Percentiles rank a stretch among this genome's conserved stretches.
phyloP scores from a whole-genome alignment of 2,888 invertebrate genomes.

The Scaptomyza cyrtandrae region DNA sequence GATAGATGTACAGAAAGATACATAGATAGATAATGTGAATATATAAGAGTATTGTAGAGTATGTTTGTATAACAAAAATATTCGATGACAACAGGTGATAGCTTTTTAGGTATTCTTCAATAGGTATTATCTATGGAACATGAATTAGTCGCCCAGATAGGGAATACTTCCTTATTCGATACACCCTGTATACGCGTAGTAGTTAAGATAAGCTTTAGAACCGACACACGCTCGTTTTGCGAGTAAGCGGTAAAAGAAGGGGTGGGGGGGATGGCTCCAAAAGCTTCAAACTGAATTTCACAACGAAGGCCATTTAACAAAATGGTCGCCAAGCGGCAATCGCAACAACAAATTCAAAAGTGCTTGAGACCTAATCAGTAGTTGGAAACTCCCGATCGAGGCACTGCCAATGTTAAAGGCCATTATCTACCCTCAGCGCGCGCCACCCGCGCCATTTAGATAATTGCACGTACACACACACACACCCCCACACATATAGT shows the following conservation, averaged over 20 bases:
- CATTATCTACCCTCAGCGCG: conserved; percentile 32
- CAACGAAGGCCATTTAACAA: conserved; percentile 52
- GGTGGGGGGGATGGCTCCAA: conserved; percentile 6
- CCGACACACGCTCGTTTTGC: neutral
- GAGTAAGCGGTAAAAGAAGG: neutral
- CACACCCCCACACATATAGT: conserved; percentile 6
- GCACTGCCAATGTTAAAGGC: conserved; percentile 3
- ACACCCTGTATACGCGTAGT: conserved; percentile 27
- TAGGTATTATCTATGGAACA: neutral
- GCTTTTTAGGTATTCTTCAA: neutral
- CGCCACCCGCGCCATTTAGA: conserved; percentile 44
- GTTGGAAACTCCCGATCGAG: conserved; percentile 41
- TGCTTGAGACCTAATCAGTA: conserved; percentile 57
- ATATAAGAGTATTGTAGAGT: neutral
- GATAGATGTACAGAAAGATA: conserved; percentile 8
- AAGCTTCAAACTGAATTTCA: conserved; percentile 65
- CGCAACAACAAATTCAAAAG: conserved; percentile 37
- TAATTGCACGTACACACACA: conserved; percentile 41
- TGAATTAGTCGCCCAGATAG: neutral
- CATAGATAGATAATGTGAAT: neutral
- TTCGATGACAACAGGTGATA: neutral
- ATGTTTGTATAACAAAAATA: neutral
- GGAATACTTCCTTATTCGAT: conserved; percentile 45
- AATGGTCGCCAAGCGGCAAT: conserved; percentile 50
- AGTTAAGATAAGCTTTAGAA: conserved; percentile 26